Base-by-base conservation (phyloP, 1,140 invertebrate genomes). In the Lepidurus arcticus region DNA sequence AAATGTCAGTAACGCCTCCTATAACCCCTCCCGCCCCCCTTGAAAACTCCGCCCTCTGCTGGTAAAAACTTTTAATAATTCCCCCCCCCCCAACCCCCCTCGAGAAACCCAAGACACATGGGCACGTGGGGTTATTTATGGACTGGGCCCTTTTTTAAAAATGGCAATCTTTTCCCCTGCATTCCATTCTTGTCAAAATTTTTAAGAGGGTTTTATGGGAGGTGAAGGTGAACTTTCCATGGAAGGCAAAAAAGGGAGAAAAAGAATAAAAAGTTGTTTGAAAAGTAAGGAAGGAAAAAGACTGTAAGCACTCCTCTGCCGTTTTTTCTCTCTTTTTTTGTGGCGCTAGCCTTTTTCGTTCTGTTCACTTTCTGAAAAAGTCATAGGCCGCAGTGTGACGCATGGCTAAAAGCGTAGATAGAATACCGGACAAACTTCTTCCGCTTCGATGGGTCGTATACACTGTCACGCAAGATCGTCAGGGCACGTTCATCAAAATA, bases 311-410 rank as follows among this genome's bases (percentile, higher is more conserved):
- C 16, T 65, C 47, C 47, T 65, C 53, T 65, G 53, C 21, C 53
- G n/a, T 65, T 65, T 65, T 65, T 65, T 21, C n/a, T 65, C 3
- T 16, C 1, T 9, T 65, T 65, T 65, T 65, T 65, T 65, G 53
- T 65, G n/a, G 13, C 53, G 53, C 53, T 65, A 65, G 53, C 53
- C 53, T 65, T 65, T 65, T 65, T 65, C 53, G 53, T 65, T 65
- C 53, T 13, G 53, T 16, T 65, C 21, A 16, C 6, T 65, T 16
- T 65, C 10, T 65, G 16, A 3, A 21, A 65, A n/a, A 65, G 53
- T 65, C 53, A n/a, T 65, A 65, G 53, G 53, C 53, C 53, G 21
- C 4, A 21, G 53, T 65, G 53, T 65, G 53, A 65, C 53, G 53
- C 53, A 65, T 65, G 53, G 53, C 21, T 65, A 65, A 65, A 65